Base-by-base conservation (phyloP, 2,113 vertebrate genomes). In the Cettia cetti region DNA sequence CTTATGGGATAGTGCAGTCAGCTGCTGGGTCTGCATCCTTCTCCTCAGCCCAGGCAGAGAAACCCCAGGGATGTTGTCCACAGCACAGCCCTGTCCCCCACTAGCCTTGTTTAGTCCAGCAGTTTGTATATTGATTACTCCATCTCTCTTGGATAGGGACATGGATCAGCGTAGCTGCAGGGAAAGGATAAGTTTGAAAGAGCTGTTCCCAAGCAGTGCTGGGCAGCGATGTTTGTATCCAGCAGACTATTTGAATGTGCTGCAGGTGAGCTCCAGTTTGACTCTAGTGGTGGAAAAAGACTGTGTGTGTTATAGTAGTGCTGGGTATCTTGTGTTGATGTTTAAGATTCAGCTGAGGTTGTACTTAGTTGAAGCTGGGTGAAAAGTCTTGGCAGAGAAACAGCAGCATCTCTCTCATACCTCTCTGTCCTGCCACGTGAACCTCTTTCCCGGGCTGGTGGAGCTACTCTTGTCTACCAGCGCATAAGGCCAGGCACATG, bases 351-450 rank as follows among this genome's bases (percentile, higher is more conserved):
- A 65, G 49, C 28, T 64, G 40, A 75, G n/a, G 10, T 4, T 70
- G 20, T 52, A n/a, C 17, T 88, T 24, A 30, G 42, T 13, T 61
- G n/a, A 89, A 80, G 54, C 4, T 70, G 60, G 21, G 13, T 88
- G 50, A 86, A 86, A 93, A 90, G 26, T 37, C 54, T 72, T 78
- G 52, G n/a, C 37, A 53, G 37, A 71, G 33, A 80, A 90, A n/a
- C 19, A 82, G 42, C 23, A 65, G 37, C 20, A 7, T 56, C 28
- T 79, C 22, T 39, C 27, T 76, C 0, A 0, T 6, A 27, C 16
- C 2, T 1, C 40, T 47, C 47, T 56, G 27, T 66, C 72, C 60
- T 39, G 35, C 35, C 1, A 0, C 0, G 0, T 14, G 11, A 72
- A 31, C 10, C 4, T 68, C 22, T 30, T 30, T 8, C 1, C 5